A percentile compares a stretch with the other conserved stretches of the same genome.
Conservation (phyloP, 2,888 invertebrate species). For the Synergus japonicus region DNA sequence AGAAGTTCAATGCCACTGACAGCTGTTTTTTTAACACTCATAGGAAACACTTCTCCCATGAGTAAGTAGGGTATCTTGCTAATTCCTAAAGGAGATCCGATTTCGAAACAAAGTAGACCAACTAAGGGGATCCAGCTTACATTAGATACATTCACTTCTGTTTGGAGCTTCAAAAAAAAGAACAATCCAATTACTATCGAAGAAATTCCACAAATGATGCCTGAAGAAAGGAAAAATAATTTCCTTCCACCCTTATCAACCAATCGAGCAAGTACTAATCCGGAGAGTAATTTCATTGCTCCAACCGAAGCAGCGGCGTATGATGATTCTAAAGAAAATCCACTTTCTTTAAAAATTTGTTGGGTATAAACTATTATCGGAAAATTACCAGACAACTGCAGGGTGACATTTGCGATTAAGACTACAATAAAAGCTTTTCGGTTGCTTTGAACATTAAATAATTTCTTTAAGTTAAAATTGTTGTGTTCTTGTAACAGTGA, state of each 20-base stretch:
- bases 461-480: conserved; percentile 65
- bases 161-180: conserved; percentile 79
- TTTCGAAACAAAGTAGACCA: conserved; percentile 81
- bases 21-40: conserved; percentile 82
- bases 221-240: conserved; percentile 81
- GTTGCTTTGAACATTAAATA: conserved; percentile 78
- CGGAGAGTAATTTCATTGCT: conserved; percentile 80
- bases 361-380: conserved; percentile 81
- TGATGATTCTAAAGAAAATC: conserved; percentile 77
- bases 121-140: conserved; percentile 81
- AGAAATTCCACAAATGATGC: conserved; percentile 79
- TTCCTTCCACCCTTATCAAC: conserved; percentile 81
- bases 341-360: conserved; percentile 81
- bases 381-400: conserved; percentile 82
- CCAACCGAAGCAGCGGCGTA: conserved; percentile 80
- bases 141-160: conserved; percentile 77
- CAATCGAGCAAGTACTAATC: conserved; percentile 75
- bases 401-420: conserved; percentile 81
- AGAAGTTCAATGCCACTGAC: conserved; percentile 82
- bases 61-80: conserved; percentile 83
- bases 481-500: background rate
- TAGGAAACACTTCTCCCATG: conserved; percentile 83
- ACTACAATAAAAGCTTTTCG: conserved; percentile 81
- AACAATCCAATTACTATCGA: conserved; percentile 80
- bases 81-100: conserved; percentile 82